Evolutionary conservation across 92 coral and sea anemone genomes (phyloP).

Genomic region (Palythoa heliodiscus): DNA sequence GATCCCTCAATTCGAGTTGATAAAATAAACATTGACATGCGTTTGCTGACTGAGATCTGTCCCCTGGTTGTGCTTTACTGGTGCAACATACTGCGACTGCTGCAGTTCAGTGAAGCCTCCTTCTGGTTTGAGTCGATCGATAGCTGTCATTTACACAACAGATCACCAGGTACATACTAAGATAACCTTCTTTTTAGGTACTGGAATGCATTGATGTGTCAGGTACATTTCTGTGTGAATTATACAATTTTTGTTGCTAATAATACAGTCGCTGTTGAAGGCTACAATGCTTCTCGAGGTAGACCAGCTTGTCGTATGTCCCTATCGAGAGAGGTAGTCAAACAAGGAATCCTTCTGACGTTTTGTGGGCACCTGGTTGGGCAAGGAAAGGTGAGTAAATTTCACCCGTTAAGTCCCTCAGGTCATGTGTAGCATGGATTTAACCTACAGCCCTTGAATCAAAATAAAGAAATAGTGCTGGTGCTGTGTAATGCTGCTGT

Average conservation of each 20-base stretch:
- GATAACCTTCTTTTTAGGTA: background rate
- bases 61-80: constrained; percentile 73
- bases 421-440: no score
- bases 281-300: background rate
- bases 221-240: background rate
- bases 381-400: constrained; percentile 60
- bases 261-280: background rate
- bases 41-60: constrained; percentile 64
- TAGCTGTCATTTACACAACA: constrained; percentile 48
- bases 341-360: constrained; percentile 67
- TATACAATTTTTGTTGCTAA: background rate
- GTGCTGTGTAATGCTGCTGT: no score
- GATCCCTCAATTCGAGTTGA: constrained; percentile 35
- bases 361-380: constrained; percentile 71
- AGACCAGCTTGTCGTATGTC: constrained; percentile 21
- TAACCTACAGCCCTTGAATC: no score
- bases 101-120: constrained; percentile 61
- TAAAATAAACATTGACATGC: constrained; percentile 49
- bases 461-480: no score
- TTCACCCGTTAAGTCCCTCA: background rate
- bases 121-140: constrained; percentile 81
- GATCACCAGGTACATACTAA: constrained; percentile 36
- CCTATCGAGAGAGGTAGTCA: constrained; percentile 58
- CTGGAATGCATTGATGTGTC: background rate
- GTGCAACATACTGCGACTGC: constrained; percentile 63